Conservation (phyloP, 2,888 invertebrate species). For the Nymphalis polychloros region DNA sequence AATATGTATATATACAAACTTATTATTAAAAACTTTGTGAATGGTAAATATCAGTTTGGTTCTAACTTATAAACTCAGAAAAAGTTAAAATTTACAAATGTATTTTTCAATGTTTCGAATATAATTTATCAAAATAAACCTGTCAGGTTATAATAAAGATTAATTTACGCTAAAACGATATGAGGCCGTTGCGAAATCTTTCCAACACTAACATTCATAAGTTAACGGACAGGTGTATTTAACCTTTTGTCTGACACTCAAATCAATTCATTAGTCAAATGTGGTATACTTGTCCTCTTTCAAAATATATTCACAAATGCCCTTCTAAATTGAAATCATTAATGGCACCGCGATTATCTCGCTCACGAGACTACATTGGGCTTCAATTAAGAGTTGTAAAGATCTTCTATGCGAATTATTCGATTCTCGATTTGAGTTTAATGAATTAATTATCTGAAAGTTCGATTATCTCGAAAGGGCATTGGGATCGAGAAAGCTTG, state of each 20-base stretch:
- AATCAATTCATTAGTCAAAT: conserved; percentile 65
- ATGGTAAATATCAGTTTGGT: background rate
- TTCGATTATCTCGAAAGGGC: conserved; percentile 50
- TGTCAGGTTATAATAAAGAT: conserved; percentile 3
- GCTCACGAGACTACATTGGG: conserved; percentile 72
- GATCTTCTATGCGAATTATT: conserved; percentile 76
- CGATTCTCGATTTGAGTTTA: conserved; percentile 64
- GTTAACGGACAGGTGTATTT: conserved; percentile 34
- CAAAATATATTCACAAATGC: conserved; percentile 71
- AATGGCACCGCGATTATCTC: conserved; percentile 75
- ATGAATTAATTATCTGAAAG: conserved; percentile 66
- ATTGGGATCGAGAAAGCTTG: conserved; percentile 40
- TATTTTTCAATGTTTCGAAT: background rate
- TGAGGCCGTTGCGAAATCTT: background rate
- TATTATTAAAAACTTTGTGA: conserved; percentile 5
- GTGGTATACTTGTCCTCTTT: conserved; percentile 58
- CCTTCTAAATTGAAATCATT: conserved; percentile 79
- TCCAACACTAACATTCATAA: conserved; percentile 17
- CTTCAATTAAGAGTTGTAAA: conserved; percentile 78
- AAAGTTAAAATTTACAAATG: background rate
- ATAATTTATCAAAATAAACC: conserved; percentile 10
- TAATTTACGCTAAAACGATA: background rate
- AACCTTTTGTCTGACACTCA: conserved; percentile 46
- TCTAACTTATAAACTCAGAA: conserved; percentile 4
- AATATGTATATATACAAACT: conserved; percentile 18